These are phyloP conservation scores for Python bivittatus DNA, from an alignment of 2,113 vertebrate genomes.

Conservation along the genomic window DNA sequence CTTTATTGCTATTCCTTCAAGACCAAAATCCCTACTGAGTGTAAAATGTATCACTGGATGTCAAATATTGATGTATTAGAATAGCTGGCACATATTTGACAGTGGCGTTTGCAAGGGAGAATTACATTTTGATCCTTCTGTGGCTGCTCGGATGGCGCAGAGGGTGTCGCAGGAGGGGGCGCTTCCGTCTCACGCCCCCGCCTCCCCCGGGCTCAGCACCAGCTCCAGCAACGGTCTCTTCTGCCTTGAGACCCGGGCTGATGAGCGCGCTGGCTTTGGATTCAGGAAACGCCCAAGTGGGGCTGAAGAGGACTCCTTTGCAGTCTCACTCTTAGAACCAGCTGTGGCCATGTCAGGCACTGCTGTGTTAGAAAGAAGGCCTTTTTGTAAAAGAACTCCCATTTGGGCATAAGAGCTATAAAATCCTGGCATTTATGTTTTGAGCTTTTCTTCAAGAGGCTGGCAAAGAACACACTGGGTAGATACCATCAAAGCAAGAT, in stretches of 20 bases:
- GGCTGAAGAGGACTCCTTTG: background rate
- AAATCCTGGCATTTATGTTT: background rate
- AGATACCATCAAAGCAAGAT: background rate
- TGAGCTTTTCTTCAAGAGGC: background rate
- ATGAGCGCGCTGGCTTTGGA: background rate
- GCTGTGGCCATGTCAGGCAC: background rate
- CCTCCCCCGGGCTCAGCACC: background rate
- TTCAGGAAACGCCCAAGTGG: background rate
- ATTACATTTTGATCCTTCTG: background rate
- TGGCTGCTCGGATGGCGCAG: background rate
- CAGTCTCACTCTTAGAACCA: background rate
- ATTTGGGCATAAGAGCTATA: too few relatives aligned
- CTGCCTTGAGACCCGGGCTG: background rate
- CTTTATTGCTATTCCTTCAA: background rate
- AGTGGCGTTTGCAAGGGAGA: background rate
- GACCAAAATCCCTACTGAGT: background rate
- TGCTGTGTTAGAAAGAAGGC: background rate
- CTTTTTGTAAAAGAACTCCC: background rate
- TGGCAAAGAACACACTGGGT: too few relatives aligned
- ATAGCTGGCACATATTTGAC: background rate
- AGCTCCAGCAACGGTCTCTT: background rate
- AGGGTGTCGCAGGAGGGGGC: background rate
- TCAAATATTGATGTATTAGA: accelerated
- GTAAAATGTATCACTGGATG: accelerated
- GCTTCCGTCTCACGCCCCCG: background rate